Evolutionary conservation across 2,113 vertebrate genomes (phyloP), one percentile per base, ranked within the genome.

Genomic region (Pungitius pungitius): DNA sequence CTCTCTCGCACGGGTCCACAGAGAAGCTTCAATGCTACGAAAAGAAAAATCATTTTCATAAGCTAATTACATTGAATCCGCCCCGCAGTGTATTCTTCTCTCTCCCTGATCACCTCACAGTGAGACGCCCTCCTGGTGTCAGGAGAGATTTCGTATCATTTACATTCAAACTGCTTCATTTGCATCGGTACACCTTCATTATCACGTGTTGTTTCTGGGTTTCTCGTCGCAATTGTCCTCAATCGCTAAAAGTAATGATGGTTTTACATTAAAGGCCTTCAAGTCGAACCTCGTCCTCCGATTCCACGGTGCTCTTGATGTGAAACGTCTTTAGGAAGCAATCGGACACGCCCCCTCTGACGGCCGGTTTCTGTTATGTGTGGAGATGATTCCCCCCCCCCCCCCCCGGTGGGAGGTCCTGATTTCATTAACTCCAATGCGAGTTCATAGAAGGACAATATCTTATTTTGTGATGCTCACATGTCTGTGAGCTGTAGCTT

Each of bases 231-330:
- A 45, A n/a, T 18, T n/a, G 27, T 49, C 22, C n/a, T 74, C 13
- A 1, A 27, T 55, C 47, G 27, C 15, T 45, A 37, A 56, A 13
- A 6, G 5, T 42, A 24, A 9, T 33, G 37, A n/a, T 33, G 55
- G 57, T 33, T 43, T 69, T 59, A 58, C 30, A 27, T 58, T 64
- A 30, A 56, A 77, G 63, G 24, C 20, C 30, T 58, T 63, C 20
- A 18, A 33, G 42, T 9, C n/a, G 1, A n/a, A 2, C 55, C 35
- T 42, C 30, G 33, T 11, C 20, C 18, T 26, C 5, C 12, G 18
- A 22, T 62, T 55, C 14, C 54, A 0, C 11, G 8, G 42, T 9
- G 72, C 49, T 56, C 33, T 69, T 43, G 43, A 10, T 22, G 24
- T 43, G 17, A 69, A 69, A 57, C 17, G 11, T 39, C 24, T 18